These are phyloP conservation scores for Rhamphomyia laevipes DNA, from an alignment of 2,888 invertebrate species.

Conservation along the genomic window DNA sequence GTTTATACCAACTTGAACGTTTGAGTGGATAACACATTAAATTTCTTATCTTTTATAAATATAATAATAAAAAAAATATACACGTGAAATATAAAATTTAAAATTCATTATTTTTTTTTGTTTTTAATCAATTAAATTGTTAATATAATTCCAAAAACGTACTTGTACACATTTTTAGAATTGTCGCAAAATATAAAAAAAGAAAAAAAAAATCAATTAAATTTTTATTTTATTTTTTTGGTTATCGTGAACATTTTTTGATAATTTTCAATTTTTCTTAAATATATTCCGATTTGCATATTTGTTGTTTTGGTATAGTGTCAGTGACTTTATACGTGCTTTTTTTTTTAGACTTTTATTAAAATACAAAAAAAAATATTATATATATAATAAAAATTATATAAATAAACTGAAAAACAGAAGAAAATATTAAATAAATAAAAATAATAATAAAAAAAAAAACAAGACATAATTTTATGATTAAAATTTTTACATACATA, in stretches of 20 bases:
- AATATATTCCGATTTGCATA: neutral
- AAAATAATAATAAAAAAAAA: neutral
- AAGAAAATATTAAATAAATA: neutral
- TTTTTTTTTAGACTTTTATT: neutral
- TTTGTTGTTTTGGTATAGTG: neutral
- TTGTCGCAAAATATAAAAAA: neutral
- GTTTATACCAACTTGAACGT: constrained; percentile 37
- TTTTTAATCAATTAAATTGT: neutral
- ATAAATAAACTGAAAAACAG: too few relatives aligned
- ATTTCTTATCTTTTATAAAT: constrained; percentile 3
- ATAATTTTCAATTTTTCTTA: neutral
- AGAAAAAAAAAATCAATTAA: neutral
- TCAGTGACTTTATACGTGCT: neutral
- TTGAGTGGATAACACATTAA: constrained; percentile 29
- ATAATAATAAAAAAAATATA: constrained; percentile 1
- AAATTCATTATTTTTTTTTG: constrained; percentile 6
- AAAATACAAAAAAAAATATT: neutral
- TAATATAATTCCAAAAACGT: neutral
- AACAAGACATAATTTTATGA: too few relatives aligned
- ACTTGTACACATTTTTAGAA: neutral
- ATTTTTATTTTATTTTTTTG: neutral
- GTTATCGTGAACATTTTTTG: neutral
- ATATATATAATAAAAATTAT: neutral
- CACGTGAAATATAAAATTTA: neutral
- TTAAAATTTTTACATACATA: neutral